Evolutionary conservation across 2,797 vertebrate species (phyloP).

Genomic region (Neomorphus geoffroyi): DNA sequence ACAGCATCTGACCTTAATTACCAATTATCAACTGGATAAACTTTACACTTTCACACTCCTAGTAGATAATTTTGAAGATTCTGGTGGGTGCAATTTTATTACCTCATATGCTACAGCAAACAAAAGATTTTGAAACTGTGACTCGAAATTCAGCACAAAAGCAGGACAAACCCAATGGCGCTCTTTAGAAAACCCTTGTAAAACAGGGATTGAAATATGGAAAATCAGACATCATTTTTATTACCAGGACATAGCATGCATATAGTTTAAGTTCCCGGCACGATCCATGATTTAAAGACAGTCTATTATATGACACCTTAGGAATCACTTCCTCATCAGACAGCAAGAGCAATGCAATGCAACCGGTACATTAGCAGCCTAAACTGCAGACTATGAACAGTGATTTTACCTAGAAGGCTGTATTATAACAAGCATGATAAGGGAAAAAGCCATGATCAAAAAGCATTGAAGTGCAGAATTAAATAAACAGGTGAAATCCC

Average conservation of each 20-base stretch:
- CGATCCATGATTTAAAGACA: neutral
- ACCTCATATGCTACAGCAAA: neutral
- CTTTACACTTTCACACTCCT: neutral
- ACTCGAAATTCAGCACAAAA: neutral
- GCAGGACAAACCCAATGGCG: neutral
- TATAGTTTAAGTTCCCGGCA: neutral
- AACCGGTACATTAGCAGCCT: neutral
- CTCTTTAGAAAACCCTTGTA: neutral
- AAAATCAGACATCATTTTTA: neutral
- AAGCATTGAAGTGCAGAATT: neutral
- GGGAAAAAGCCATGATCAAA: neutral
- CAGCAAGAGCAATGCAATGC: neutral
- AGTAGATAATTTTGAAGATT: neutral
- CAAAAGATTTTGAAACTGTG: neutral
- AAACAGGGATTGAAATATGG: neutral
- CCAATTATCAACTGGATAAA: neutral
- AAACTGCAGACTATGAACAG: neutral
- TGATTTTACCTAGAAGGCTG: neutral
- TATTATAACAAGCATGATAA: neutral
- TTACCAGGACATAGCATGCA: slow-evolving; percentile 21
- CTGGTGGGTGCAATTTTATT: neutral
- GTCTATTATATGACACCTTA: neutral
- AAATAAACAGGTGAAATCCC: neutral
- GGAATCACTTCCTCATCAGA: neutral
- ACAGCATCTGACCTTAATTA: neutral